Base-by-base conservation (phyloP, 2,888 invertebrate species). In the Neelides folsomi region DNA sequence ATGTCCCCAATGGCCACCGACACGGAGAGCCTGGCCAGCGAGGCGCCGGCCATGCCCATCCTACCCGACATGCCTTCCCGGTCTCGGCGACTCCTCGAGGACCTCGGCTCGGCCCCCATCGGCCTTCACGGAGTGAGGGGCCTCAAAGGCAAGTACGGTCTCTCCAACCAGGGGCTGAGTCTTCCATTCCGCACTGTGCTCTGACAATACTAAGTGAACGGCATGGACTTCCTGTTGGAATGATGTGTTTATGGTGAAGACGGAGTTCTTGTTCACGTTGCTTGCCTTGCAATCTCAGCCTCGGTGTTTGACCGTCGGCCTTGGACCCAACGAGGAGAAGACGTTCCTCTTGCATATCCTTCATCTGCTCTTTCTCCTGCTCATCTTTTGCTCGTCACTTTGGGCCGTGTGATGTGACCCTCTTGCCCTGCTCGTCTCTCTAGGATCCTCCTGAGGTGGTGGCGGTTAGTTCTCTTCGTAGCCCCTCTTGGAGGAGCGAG, bases 41-140 rank as follows among this genome's bases (percentile, higher is more conserved):
- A 72, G 66, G 18, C 68, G 7, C 75, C 76, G 12, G 76, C 76
- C 15, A 77, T 77, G 77, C 77, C 76, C 15, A 68, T 77, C 43
- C 69, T 77, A 53, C 75, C 74, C 42, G 77, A 77, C 66, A 75
- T 77, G 70, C 76, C 75, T 40, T 18, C 43, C 7, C 68, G 75
- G 49, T 76, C 76, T 20, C 67, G 77, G 54, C 74, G 74, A 62
- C 66, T 73, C 43, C 67, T 74, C 43, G 73, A 73, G 65, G 72
- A 73, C 64, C 66, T 73, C 53, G 72, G 71, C 51, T 60, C 60
- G 35, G 60, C 57, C 41, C 60, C 60, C 48, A 60, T 60, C 47
- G 58, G 58, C 54, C 58, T 55, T 40, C 41, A 15, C 38, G 10
- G 52, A 49, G 7, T 52, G 52, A 2, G 37, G 37, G 18, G 10